phyloP scores from a whole-genome alignment of 2,888 invertebrate species.

The Apotomis capreana region DNA sequence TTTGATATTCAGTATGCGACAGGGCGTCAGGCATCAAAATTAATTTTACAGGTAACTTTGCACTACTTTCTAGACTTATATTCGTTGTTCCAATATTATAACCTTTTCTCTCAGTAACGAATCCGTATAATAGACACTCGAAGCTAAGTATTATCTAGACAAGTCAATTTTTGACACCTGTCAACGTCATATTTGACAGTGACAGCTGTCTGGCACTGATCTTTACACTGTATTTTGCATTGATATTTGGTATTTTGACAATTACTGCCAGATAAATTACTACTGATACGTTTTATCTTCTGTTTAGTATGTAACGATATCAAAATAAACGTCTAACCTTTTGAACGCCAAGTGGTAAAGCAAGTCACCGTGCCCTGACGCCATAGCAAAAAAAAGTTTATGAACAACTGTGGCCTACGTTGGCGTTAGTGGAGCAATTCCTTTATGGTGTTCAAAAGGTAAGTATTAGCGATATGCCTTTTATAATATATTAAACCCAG shows the following conservation, averaged over 20 bases:
- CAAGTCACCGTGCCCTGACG: no score
- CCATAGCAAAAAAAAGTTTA: no score
- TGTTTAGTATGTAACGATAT: no score
- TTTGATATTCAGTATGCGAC: slow-evolving; percentile 6
- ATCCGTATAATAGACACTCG: slow-evolving; percentile 35
- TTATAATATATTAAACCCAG: slow-evolving; percentile 11
- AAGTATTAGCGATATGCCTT: not conserved
- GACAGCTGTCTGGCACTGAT: not conserved
- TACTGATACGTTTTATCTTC: no score
- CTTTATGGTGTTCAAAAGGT: not conserved
- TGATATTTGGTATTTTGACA: no score
- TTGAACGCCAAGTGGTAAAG: no score
- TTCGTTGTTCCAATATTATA: slow-evolving; percentile 37
- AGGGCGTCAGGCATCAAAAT: slow-evolving; percentile 1
- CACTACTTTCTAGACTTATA: slow-evolving; percentile 27
- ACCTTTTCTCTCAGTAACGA: slow-evolving; percentile 40
- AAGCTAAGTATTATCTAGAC: slow-evolving; percentile 39
- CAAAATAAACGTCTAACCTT: no score
- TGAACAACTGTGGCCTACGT: no score
- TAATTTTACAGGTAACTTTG: slow-evolving; percentile 22
- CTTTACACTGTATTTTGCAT: slow-evolving; percentile 17
- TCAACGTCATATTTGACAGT: slow-evolving; percentile 3
- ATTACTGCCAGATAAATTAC: no score
- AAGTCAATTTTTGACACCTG: slow-evolving; percentile 30
- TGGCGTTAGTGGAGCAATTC: not conserved